Evolutionary conservation across 2,888 invertebrate species (phyloP), one percentile per base, ranked within the genome.

Genomic region (Drosophila emarginata): DNA sequence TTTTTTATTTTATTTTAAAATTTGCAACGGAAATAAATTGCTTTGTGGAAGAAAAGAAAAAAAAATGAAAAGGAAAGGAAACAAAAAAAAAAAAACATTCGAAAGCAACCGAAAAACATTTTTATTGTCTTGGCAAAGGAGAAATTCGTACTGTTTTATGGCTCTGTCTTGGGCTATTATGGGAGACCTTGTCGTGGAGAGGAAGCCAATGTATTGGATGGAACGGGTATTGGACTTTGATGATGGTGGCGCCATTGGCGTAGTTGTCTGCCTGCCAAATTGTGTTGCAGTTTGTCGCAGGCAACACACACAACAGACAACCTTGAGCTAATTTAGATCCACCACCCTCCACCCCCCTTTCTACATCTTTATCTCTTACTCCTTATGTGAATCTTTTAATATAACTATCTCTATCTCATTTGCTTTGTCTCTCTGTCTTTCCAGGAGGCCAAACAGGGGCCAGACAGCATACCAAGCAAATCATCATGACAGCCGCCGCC

Each of bases 261-360:
- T 60, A 72, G 53, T 21, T 69, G 61, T 65, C 64, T 54, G 66
- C 63, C 74, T 76, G 80, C 87, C 87, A 83, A 82, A 88, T 83
- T 77, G 88, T 88, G 84, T 73, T 88, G 84, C 88, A 88, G 78
- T 87, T 86, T 82, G 75, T 32, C 51, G 60, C 36, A 56, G 52
- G 59, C 37, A 66, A 56, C 65, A 56, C 65, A 56, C 65, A 56
- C 65, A 39, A 77, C 72, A 80, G 78, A 80, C 87, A 84, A 88
- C 84, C 84, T 88, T 84, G 84, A 88, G 84, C 84, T 88, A 84
- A 84, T 84, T 84, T 87, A 87, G 87, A 79, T 68, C 39, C 63
- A 40, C 63, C 60, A 14, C 54, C 23, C 18, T 54, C 56, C 9
- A 1, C 32, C 32, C 9, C 32, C 32, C 32, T 4, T 23, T 2